Evolutionary conservation across 2,888 invertebrate genomes (phyloP).

Genomic region (Tinea semifulvella): DNA sequence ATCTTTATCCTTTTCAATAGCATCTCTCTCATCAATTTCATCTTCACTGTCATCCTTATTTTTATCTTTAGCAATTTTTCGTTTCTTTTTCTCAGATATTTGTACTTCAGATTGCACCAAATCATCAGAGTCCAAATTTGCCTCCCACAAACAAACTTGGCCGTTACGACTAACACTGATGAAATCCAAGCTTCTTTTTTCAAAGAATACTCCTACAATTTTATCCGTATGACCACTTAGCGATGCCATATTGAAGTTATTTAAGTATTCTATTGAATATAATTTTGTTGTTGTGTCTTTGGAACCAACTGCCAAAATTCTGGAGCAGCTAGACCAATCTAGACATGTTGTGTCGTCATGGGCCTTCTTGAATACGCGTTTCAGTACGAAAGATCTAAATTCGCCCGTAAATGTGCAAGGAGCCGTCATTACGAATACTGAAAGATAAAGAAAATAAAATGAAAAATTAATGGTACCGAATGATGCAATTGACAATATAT

Average conservation of each 20-base stretch:
- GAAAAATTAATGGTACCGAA: no score
- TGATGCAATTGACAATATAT: no score
- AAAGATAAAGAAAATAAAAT: no score
- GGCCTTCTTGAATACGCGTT: constrained; percentile 82
- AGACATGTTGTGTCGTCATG: constrained; percentile 86
- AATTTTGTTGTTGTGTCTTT: constrained; percentile 90
- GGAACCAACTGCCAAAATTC: constrained; percentile 87
- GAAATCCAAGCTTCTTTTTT: constrained; percentile 83
- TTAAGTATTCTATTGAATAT: constrained; percentile 77
- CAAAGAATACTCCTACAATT: constrained; percentile 89
- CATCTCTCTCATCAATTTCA: constrained; percentile 69
- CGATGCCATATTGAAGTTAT: constrained; percentile 79
- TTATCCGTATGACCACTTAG: constrained; percentile 87
- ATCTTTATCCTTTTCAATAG: constrained; percentile 64
- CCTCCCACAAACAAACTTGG: constrained; percentile 86
- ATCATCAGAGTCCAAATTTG: constrained; percentile 76
- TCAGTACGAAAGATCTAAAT: constrained; percentile 88
- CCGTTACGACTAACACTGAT: constrained; percentile 87
- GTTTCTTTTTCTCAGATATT: constrained; percentile 57
- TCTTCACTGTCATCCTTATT: constrained; percentile 68
- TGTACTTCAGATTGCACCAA: constrained; percentile 64
- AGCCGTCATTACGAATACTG: constrained; percentile 86
- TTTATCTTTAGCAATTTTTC: constrained; percentile 32
- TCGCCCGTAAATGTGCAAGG: constrained; percentile 83
- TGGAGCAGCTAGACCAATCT: constrained; percentile 94